Base-by-base conservation (phyloP, 2,888 invertebrate genomes). In the Microchrysa polita region DNA sequence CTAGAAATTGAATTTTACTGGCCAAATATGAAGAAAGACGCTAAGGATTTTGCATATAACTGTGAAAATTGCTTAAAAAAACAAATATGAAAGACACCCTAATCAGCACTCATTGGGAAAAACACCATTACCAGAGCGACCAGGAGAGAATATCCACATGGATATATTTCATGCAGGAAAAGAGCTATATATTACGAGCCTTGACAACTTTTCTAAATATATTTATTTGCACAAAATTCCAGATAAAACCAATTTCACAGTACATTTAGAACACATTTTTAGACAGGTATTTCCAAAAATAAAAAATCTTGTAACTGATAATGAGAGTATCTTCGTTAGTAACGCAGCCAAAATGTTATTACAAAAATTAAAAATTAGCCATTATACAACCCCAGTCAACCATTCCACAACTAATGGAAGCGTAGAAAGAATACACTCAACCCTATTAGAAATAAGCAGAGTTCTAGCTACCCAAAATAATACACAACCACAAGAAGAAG, bases 1-100 rank as follows among this genome's bases (percentile, higher is more conserved):
- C 16, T 52, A 52, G 16, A 52, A 52, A 52, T 52, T n/a, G n/a
- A n/a, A 52, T 52, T 52, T 52, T 34, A 34, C 27, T 52, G 52
- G 1, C 52, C 52, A 52, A 14, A 52, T 16, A 52, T 52, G 52
- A 52, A 52, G 12, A 52, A 52, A 16, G n/a, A 52, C 5, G 16
- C 12, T 10, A 16, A 52, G 5, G 12, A 52, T 5, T 10, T 0
- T 52, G 52, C 52, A 9, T 0, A 52, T 10, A 4, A 52, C 5
- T 52, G 52, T 14, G 52, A 52, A 52, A 52, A 9, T 16, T 52
- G 52, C 12, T 10, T 52, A 10, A 52, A 14, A n/a, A 52, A 52
- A 4, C 4, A 52, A 34, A 7, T 34, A 34, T 34, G 27, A 34
- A 5, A 34, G 27, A 34, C 27, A 34, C 7, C 27, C 27, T 34